Percentiles rank a stretch among this genome's conserved stretches.
phyloP scores from a whole-genome alignment of 2,797 vertebrate species.

The Coregonus suidteri region DNA sequence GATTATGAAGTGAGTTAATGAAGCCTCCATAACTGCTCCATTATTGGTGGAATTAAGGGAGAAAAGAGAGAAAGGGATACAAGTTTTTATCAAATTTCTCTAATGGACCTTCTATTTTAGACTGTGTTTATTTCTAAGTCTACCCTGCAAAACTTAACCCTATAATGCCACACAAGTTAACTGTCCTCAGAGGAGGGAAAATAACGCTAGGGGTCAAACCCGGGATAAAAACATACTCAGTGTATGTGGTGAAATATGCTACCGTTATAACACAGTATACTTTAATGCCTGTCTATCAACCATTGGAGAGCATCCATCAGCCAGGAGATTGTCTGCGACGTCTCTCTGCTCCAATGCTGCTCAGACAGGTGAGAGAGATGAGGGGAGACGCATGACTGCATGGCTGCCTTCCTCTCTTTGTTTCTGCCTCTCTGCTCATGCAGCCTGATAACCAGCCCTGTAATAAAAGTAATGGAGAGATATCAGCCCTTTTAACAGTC shows the following conservation, averaged over 20 bases:
- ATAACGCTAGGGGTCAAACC: not conserved
- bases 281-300: not conserved
- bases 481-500: not conserved
- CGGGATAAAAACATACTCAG: not conserved
- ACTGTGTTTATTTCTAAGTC: not conserved
- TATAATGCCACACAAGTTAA: not conserved
- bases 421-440: not conserved
- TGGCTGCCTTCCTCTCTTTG: no score
- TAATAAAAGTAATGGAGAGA: not conserved
- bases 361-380: no score
- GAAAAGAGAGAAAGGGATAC: not conserved
- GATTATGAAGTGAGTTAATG: constrained; percentile 8
- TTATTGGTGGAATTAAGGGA: not conserved
- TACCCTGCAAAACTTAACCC: not conserved
- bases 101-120: not conserved
- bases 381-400: no score
- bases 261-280: not conserved
- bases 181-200: not conserved
- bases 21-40: constrained; percentile 5
- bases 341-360: no score
- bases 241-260: not conserved
- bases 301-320: not conserved
- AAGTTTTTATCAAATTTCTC: not conserved
- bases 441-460: not conserved
- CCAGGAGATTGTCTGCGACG: not conserved